Evolutionary conservation across 1,140 invertebrate species (phyloP).

Genomic region (Meloidogyne hapla): DNA sequence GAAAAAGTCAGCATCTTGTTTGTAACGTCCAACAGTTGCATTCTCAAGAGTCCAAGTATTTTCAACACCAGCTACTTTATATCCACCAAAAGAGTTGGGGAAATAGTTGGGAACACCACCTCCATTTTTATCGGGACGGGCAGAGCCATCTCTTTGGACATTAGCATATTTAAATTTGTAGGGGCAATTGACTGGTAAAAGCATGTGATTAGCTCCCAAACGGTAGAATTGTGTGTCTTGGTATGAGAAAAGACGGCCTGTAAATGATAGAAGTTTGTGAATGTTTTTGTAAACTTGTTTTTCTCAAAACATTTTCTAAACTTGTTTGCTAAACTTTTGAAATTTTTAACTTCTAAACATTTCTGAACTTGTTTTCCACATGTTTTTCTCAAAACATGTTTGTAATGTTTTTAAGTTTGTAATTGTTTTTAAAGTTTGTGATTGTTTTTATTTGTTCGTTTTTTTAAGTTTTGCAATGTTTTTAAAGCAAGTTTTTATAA

Average conservation of each 20-base stretch:
- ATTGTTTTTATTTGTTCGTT: conserved; percentile 89
- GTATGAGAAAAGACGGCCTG: conserved; percentile 87
- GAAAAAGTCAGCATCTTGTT: not conserved
- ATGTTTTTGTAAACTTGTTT: not conserved
- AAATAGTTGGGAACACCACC: not conserved
- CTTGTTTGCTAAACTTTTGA: not conserved
- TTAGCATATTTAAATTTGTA: conserved; percentile 64
- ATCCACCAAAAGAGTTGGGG: not conserved
- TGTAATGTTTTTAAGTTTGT: not conserved
- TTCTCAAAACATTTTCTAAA: too few species aligned
- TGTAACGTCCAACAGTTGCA: not conserved
- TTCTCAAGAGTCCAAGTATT: not conserved
- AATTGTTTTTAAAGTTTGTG: conserved; percentile 67
- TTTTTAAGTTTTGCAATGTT: conserved; percentile 74
- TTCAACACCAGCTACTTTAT: not conserved
- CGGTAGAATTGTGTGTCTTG: conserved; percentile 89
- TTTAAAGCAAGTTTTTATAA: not conserved
- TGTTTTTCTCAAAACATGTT: conserved; percentile 8
- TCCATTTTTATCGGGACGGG: not conserved
- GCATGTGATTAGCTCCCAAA: conserved; percentile 85
- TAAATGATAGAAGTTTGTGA: conserved; percentile 24
- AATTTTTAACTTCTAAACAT: not conserved
- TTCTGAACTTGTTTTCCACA: not conserved
- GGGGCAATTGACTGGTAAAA: conserved; percentile 92
- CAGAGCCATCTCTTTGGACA: not conserved